Base-by-base conservation (phyloP, 64 coral and sea anemone genomes). In the Porites lutea region DNA sequence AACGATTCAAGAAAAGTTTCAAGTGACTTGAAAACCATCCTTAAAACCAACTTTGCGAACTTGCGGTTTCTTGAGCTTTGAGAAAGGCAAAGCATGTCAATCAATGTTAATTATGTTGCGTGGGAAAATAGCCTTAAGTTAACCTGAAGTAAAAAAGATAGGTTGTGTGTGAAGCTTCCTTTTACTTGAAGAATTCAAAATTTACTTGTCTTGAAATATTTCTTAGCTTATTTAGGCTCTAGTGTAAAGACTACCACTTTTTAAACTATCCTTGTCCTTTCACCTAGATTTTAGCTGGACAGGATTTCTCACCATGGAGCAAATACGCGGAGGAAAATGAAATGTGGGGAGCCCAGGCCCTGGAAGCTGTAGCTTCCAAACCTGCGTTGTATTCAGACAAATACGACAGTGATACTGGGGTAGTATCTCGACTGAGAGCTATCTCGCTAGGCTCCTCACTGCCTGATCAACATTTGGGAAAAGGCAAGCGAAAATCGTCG, bases 281-380 rank as follows among this genome's bases (percentile, higher is more conserved):
- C 67, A 37, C 27, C 27, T 1, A 79, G 48, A 78, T 89, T 65
- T 67, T 91, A 3, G 71, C 63, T 16, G 92, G 93, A 79, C 60
- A 94, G 7, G 97, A 99, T 75, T 92, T 99, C 59, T 90, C 94
- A 13, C 97, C 97, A 4, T 99, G 97, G 97, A 95, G 94, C 11
- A 99, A 99, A 77, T 91, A 93, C 45, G 94, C 97, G 46, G 97
- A 99, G 49, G 97, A 99, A 64, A 99, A 88, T 3, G 90, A 95
- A 45, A 87, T 72, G 1, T 99, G 97, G 97, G 97, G 97, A 43
- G 65, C 63, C 3, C 83, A 78, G 65, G 97, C 97, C 11, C 88
- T 96, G 59, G 94, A 64, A 60, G 91, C 83, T 8, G 74, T 91
- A 14, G 85, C 74, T 6, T 44, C 73, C 12, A 89, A 95, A 27